Base-by-base conservation (phyloP, 2,113 vertebrate species). In the Asarcornis scutulata region DNA sequence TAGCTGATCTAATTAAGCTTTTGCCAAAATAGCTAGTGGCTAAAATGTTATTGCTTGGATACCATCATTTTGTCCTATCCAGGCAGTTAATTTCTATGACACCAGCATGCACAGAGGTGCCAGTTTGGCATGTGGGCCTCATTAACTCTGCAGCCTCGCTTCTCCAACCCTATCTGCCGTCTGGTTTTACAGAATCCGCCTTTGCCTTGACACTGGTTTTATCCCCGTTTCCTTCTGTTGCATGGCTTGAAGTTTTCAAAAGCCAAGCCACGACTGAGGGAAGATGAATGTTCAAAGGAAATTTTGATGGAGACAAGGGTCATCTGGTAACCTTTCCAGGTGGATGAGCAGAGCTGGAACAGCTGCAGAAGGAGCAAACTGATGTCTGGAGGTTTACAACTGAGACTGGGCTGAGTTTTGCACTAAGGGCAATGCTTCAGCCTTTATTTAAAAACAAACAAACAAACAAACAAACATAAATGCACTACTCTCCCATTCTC, bases 101-200 rank as follows among this genome's bases (percentile, higher is more conserved):
- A 36, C 60, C 18, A 1, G 0, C n/a, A n/a, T 23, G 32, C 66
- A 31, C 1, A 1, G 23, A 50, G 60, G 26, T 58, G 55, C 36
- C 66, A 38, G 53, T 63, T 58, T 63, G 73, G 46, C 53, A 52
- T 44, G 21, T 62, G 27, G 78, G 67, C 53, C 67, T 87, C 72
- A 56, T 78, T 83, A 94, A 62, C 29, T 55, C 64, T 38, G 25
- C 58, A 36, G 52, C 50, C 63, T 79, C 25, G 32, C 62, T 75
- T 52, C 52, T 72, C 64, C 71, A 90, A 7, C n/a, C 22, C 42
- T 44, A 11, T 16, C 46, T 52, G 32, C 13, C 55, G 3, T 6
- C 34, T 60, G 17, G 7, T 31, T 56, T 72, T 50, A 9, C 4
- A 34, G 44, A 53, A 22, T 32, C 44, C 15, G 42, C 53, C 66